A percentile compares a stretch with the other conserved stretches of the same genome.
These are phyloP conservation scores for Brachypteracias leptosomus DNA, from an alignment of 2,113 vertebrate genomes.

Conservation along the genomic window DNA sequence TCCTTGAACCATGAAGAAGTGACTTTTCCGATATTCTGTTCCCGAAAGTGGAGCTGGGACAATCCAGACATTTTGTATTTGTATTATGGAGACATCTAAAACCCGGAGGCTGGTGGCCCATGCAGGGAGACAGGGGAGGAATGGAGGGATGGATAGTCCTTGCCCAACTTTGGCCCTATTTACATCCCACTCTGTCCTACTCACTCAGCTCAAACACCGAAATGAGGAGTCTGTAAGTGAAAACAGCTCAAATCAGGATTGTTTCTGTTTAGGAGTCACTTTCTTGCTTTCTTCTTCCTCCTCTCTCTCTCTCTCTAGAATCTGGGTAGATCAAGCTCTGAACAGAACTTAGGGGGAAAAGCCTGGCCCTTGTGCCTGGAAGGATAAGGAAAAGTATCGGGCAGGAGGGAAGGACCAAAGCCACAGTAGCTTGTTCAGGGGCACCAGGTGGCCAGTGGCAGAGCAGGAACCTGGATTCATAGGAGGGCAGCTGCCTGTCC, in stretches of 20 bases:
- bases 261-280: fast-evolving
- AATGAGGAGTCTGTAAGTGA: background rate
- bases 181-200: background rate
- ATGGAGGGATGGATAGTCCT: background rate
- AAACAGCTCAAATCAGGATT: background rate
- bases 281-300: background rate
- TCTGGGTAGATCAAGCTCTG: background rate
- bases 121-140: background rate
- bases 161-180: background rate
- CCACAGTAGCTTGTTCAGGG: background rate
- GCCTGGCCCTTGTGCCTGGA: background rate
- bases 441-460: background rate
- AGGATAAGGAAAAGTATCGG: background rate
- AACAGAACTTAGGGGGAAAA: background rate
- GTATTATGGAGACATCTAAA: background rate
- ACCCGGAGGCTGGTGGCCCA: background rate
- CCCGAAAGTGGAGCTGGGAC: background rate
- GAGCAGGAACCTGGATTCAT: fast-evolving
- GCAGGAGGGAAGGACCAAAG: background rate
- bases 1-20: background rate
- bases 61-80: background rate
- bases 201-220: background rate
- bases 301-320: background rate
- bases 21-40: background rate
- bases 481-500: background rate